Conservation (phyloP, 2,113 vertebrate genomes). For the Leucopsar rothschildi region DNA sequence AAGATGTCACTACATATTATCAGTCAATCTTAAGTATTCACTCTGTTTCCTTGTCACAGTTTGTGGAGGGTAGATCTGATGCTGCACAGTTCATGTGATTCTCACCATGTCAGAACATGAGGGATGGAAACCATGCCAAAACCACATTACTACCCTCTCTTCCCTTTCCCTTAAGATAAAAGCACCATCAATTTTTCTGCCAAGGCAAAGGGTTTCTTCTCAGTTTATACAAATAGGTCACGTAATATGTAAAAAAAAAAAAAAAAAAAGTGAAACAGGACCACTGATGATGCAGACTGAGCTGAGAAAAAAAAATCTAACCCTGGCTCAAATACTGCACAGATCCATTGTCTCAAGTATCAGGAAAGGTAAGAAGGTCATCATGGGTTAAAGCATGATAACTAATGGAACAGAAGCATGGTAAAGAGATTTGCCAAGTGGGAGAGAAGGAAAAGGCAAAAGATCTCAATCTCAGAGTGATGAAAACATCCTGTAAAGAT, state of each 20-base stretch:
- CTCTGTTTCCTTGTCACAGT: rapidly evolving
- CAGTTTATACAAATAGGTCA: too few relatives aligned
- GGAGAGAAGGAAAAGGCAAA: background rate
- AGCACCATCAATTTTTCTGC: background rate
- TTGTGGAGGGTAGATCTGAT: background rate
- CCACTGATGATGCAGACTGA: background rate
- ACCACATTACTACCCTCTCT: background rate
- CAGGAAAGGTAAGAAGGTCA: background rate
- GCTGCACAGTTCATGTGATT: rapidly evolving
- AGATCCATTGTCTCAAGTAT: background rate
- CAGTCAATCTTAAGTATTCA: background rate
- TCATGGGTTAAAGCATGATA: background rate
- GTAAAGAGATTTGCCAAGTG: background rate
- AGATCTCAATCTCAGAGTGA: background rate
- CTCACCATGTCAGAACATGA: background rate
- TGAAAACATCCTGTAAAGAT: background rate
- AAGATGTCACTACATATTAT: background rate
- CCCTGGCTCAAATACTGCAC: background rate
- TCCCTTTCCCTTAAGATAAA: background rate
- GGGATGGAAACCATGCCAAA: background rate
- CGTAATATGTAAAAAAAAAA: background rate
- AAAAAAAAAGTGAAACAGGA: background rate
- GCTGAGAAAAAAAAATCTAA: background rate
- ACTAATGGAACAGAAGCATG: background rate
- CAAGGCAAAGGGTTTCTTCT: background rate